Conservation (phyloP, 2,888 invertebrate genomes). For the Meiosimyza platycephala region DNA sequence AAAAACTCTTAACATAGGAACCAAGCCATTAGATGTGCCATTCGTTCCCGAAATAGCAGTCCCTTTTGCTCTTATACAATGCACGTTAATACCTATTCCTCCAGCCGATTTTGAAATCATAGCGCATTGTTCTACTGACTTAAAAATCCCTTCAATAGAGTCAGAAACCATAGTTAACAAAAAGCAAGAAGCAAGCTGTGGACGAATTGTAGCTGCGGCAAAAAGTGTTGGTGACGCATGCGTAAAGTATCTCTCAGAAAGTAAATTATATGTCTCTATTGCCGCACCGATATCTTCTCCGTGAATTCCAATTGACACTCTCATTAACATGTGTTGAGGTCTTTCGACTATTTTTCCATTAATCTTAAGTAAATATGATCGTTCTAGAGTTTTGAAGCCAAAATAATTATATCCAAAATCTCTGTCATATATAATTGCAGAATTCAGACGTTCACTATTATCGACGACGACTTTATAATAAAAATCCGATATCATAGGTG, state of each 20-base stretch:
- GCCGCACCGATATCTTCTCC: constrained; percentile 91
- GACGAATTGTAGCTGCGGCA: constrained; percentile 90
- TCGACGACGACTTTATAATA: constrained; percentile 84
- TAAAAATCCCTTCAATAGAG: constrained; percentile 95
- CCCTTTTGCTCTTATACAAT: constrained; percentile 93
- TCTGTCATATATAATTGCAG: constrained; percentile 95
- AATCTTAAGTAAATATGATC: constrained; percentile 93
- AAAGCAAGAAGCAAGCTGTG: constrained; percentile 96
- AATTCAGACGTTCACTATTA: constrained; percentile 90
- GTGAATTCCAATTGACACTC: constrained; percentile 96
- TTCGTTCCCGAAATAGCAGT: constrained; percentile 94
- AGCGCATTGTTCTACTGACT: constrained; percentile 92
- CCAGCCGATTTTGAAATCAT: constrained; percentile 97
- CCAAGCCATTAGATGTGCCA: constrained; percentile 93
- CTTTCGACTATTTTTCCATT: constrained; percentile 93
- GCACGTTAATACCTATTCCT: constrained; percentile 96
- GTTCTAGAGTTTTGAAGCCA: constrained; percentile 98
- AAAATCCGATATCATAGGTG: constrained; percentile 89
- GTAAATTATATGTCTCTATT: constrained; percentile 94
- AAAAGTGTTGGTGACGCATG: constrained; percentile 98
- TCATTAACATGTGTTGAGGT: constrained; percentile 99
- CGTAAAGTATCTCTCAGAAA: constrained; percentile 96
- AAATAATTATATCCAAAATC: constrained; percentile 98
- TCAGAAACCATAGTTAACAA: constrained; percentile 94
- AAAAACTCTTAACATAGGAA: constrained; percentile 95